Conservation (phyloP, 2,888 invertebrate genomes). For the Prionchulus punctatus region DNA sequence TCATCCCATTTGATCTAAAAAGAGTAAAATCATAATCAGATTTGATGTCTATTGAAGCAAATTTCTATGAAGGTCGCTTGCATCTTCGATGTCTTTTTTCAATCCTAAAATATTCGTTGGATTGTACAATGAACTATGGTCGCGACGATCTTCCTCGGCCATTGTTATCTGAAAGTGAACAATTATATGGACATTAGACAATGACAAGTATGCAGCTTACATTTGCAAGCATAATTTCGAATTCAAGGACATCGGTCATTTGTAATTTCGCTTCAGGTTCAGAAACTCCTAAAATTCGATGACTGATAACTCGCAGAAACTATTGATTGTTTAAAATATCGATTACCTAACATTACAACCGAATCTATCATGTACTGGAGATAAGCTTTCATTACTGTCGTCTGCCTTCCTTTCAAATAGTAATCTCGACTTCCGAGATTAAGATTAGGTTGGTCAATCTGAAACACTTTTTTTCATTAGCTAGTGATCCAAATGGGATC, state of each 20-base stretch:
- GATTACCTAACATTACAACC: not conserved
- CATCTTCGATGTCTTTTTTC: not conserved
- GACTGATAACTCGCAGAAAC: not conserved
- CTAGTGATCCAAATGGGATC: no score
- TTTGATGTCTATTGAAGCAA: no score
- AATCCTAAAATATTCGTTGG: not conserved
- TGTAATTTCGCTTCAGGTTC: not conserved
- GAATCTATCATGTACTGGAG: not conserved
- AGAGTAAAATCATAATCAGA: not conserved
- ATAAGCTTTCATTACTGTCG: not conserved
- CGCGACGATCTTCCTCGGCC: not conserved
- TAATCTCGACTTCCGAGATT: not conserved
- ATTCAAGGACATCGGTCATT: not conserved
- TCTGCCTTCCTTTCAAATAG: not conserved
- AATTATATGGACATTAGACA: not conserved
- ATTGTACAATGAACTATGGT: not conserved
- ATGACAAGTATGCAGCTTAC: not conserved
- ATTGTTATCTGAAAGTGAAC: not conserved
- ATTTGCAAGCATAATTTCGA: not conserved
- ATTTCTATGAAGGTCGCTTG: no score
- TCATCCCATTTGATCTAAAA: not conserved
- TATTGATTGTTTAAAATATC: not conserved
- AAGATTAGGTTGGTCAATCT: not conserved
- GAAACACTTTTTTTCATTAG: no score
- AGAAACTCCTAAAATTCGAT: conserved; percentile 1